Conservation (phyloP, 2,888 invertebrate species). For the Diplolepis rosae region DNA sequence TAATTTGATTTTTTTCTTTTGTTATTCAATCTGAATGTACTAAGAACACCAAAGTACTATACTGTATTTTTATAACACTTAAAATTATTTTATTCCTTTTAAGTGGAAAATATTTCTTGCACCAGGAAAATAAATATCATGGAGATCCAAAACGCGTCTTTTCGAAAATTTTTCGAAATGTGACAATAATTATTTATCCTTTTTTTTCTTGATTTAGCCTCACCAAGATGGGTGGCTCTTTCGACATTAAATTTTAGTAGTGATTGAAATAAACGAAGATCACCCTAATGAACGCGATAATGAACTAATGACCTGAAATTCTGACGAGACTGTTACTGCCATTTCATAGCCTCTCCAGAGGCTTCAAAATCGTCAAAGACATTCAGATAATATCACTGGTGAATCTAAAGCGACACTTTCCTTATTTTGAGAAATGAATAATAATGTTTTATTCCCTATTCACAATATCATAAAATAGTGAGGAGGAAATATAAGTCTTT, state of each 20-base stretch:
- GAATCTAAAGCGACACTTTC: neutral
- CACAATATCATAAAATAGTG: too few species aligned
- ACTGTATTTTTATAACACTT: too few species aligned
- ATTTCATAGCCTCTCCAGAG: slow-evolving; percentile 1
- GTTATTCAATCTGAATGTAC: too few species aligned
- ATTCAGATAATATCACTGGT: slow-evolving; percentile 2
- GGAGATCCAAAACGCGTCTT: too few species aligned
- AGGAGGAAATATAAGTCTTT: too few species aligned
- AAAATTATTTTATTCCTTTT: too few species aligned
- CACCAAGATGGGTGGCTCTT: slow-evolving; percentile 45
- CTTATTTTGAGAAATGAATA: neutral
- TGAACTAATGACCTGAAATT: slow-evolving; percentile 49
- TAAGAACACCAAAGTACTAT: too few species aligned
- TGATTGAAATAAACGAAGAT: slow-evolving; percentile 60
- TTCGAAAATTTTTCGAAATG: too few species aligned
- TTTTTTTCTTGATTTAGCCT: slow-evolving; percentile 39
- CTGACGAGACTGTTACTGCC: neutral
- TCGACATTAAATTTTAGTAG: slow-evolving; percentile 55
- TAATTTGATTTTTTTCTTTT: too few species aligned
- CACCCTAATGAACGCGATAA: slow-evolving; percentile 54
- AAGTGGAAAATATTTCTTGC: too few species aligned
- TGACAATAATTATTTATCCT: slow-evolving; percentile 44
- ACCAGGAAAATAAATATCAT: too few species aligned
- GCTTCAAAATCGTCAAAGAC: neutral
- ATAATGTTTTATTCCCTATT: neutral